Evolutionary conservation across 2,888 invertebrate species (phyloP).

Genomic region (Papilio demoleus): DNA sequence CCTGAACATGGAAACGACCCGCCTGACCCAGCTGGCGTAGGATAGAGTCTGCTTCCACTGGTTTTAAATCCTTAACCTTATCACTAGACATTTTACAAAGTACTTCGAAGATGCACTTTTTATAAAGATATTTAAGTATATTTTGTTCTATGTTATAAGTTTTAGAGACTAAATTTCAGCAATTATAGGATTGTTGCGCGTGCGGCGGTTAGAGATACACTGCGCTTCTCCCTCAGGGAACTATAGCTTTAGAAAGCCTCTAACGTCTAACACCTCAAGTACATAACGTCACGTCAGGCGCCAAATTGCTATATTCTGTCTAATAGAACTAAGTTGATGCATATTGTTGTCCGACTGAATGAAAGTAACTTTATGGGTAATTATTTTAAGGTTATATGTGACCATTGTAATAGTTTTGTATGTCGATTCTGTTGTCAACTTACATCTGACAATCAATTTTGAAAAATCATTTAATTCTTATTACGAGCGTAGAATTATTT

Average conservation of each 20-base stretch:
- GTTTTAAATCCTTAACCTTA: conserved; percentile 20
- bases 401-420: too few species aligned
- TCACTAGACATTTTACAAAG: conserved; percentile 37
- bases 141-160: not conserved
- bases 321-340: not conserved
- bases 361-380: too few species aligned
- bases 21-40: conserved; percentile 65
- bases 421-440: too few species aligned
- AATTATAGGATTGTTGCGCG: conserved; percentile 6
- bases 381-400: too few species aligned
- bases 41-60: conserved; percentile 58
- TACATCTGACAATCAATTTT: too few species aligned
- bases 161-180: not conserved
- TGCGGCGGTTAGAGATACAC: conserved; percentile 7
- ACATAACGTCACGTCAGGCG: conserved; percentile 3
- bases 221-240: conserved; percentile 28
- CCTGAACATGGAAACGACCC: conserved; percentile 64
- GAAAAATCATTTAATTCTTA: too few species aligned
- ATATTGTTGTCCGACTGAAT: too few species aligned
- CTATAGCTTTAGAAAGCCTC: conserved; percentile 31
- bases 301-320: not conserved
- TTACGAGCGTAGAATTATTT: too few species aligned
- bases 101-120: not conserved
- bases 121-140: not conserved
- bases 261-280: conserved; percentile 2